Percentiles rank a stretch among this genome's conserved stretches.
Conservation (phyloP, 2,797 vertebrate species). For the Melopsittacus undulatus region DNA sequence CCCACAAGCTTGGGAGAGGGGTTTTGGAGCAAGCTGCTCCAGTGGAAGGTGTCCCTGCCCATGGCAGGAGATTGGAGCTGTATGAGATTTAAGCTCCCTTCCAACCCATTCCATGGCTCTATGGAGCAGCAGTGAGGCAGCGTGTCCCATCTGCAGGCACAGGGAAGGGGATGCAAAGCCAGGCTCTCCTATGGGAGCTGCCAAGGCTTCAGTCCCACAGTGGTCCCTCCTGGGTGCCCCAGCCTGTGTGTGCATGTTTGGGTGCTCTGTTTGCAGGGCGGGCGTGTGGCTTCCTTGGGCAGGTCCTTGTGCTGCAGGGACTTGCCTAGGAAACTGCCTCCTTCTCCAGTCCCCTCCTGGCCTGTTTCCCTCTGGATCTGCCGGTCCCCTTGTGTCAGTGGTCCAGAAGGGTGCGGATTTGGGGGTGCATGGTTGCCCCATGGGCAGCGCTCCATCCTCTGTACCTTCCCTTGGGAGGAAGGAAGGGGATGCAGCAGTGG, state of each 20-base stretch:
- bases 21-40: neutral
- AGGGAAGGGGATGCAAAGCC: neutral
- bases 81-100: neutral
- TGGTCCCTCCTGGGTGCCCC: neutral
- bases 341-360: neutral
- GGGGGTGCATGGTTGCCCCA: neutral
- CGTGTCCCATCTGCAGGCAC: neutral
- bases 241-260: neutral
- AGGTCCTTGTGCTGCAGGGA: neutral
- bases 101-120: neutral
- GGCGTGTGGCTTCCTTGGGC: neutral
- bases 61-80: neutral
- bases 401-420: neutral
- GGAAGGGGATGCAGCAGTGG: neutral
- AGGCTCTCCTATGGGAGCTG: rapidly evolving
- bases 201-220: neutral
- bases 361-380: neutral
- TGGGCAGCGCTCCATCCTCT: rapidly evolving
- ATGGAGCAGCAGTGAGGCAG: neutral
- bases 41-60: neutral
- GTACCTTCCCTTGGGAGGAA: rapidly evolving
- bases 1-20: neutral
- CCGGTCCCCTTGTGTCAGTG: too few species aligned
- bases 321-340: neutral
- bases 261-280: neutral